Evolutionary conservation across 2,888 invertebrate species (phyloP), one percentile per base, ranked within the genome.

Genomic region (Scaptodrosophila latifasciaeformis): DNA sequence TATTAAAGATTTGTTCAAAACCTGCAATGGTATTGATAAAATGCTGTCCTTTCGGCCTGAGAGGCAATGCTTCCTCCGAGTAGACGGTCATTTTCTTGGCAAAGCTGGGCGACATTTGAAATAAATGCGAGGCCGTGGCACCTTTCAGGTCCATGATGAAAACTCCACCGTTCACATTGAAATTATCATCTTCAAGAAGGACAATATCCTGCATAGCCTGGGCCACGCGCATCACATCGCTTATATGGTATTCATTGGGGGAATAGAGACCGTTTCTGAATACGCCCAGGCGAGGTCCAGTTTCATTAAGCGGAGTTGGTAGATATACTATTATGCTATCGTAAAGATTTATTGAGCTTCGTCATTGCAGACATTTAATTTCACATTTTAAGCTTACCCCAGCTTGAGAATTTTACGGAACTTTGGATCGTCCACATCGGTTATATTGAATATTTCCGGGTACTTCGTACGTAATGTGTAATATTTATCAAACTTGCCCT

Each of bases 131-230:
- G 7, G 89, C 74, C 0, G 89, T 88, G 1, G 89, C 87, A 30
- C 87, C 87, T 40, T 87, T 82, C 80, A 90, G 83, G 71, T 92
- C 92, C 40, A 90, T 84, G 18, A 92, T 78, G 5, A 88, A 85
- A 24, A 89, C 27, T 1, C 80, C 82, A 27, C 90, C 90, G 53
- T 87, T 82, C 4, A 90, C 84, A 35, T 88, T 83, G 27, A 88
- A 88, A 63, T 89, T 87, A 78, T 92, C 91, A 70, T 91, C 90
- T 70, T 91, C 90, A n/a, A 89, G 70, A 65, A 91, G 69, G 48
- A 89, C 70, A 54, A 91, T 88, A 67, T 91, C 91, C 56, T 88
- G 87, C 35, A 90, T 81, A 86, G 90, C 89, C 57, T 88, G 87
- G 3, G 88, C 87, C 6, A 88, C 84, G 70, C 88, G 88, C 59